phyloP scores from a whole-genome alignment of 1,140 invertebrate species.

The Calycopis cecrops region DNA sequence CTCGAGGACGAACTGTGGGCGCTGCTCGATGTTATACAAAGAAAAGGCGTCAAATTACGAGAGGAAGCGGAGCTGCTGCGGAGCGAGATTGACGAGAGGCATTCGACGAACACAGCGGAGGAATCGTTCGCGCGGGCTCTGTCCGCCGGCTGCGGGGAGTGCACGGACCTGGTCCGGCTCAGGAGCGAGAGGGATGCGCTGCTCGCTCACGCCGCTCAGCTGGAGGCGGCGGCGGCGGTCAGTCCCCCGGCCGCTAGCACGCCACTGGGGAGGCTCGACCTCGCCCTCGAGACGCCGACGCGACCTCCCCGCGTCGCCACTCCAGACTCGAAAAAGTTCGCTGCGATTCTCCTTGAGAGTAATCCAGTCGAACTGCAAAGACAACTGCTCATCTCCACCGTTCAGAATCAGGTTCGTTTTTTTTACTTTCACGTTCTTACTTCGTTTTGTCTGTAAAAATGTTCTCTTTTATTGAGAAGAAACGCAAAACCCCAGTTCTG shows the following conservation, averaged over 20 bases:
- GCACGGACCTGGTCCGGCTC: constrained; percentile 73
- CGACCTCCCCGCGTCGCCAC: constrained; percentile 73
- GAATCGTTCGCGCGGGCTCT: constrained; percentile 71
- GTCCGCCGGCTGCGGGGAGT: constrained; percentile 54
- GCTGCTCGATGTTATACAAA: constrained; percentile 88
- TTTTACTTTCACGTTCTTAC: constrained; percentile 4
- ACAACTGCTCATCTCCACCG: constrained; percentile 87
- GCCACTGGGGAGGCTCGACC: constrained; percentile 25
- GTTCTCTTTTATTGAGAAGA: not conserved
- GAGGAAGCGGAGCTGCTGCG: constrained; percentile 77
- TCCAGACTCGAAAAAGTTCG: constrained; percentile 82
- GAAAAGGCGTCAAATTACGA: constrained; percentile 84
- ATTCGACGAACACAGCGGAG: constrained; percentile 66
- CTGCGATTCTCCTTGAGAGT: constrained; percentile 87
- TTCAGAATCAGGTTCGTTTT: constrained; percentile 86
- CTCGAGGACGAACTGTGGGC: constrained; percentile 89
- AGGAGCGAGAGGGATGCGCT: constrained; percentile 83
- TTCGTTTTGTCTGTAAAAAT: too few relatives aligned
- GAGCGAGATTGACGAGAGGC: constrained; percentile 66
- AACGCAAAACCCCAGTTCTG: too few relatives aligned
- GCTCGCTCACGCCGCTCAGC: constrained; percentile 80
- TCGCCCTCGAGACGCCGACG: constrained; percentile 72
- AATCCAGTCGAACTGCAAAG: constrained; percentile 88
- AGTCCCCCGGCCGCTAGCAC: constrained; percentile 30
- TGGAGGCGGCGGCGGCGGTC: constrained; percentile 80